phyloP scores from a whole-genome alignment of 2,888 invertebrate genomes.

The Ommatoiulus sabulosus region DNA sequence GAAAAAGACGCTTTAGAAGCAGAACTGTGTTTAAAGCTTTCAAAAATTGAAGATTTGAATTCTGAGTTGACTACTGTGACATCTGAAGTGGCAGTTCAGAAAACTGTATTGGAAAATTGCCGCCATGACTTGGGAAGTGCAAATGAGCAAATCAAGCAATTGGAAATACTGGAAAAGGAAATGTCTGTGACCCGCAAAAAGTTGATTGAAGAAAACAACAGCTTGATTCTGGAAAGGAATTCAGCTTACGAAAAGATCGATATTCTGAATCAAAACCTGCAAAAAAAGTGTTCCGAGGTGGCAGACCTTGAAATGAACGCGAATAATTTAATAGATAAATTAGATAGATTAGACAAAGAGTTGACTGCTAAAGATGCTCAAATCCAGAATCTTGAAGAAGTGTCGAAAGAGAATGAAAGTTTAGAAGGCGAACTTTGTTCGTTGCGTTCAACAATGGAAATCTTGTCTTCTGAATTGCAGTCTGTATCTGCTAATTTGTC shows the following conservation, averaged over 20 bases:
- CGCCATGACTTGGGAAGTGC: neutral
- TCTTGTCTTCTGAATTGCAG: no score
- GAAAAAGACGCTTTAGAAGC: neutral
- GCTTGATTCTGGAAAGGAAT: neutral
- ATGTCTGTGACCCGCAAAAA: neutral
- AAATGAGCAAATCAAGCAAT: neutral
- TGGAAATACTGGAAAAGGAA: neutral
- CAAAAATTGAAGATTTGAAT: neutral
- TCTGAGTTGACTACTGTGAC: neutral
- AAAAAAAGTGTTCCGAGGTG: neutral
- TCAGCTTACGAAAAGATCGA: neutral
- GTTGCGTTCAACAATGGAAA: no score
- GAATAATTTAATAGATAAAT: neutral
- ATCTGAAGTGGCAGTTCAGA: neutral
- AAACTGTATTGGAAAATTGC: neutral
- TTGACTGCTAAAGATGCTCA: no score
- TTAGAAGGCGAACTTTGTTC: no score
- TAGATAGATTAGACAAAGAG: no score
- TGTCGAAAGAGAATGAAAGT: no score
- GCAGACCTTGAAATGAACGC: neutral
- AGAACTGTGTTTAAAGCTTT: neutral
- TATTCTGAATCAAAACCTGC: neutral
- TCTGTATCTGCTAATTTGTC: neutral
- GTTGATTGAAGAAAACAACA: neutral
- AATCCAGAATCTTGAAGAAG: no score